Percentiles rank a stretch among this genome's conserved stretches.
phyloP scores from a whole-genome alignment of 37 sponge, comb jelly and placozoan species.

The Theonella swinhoei region DNA sequence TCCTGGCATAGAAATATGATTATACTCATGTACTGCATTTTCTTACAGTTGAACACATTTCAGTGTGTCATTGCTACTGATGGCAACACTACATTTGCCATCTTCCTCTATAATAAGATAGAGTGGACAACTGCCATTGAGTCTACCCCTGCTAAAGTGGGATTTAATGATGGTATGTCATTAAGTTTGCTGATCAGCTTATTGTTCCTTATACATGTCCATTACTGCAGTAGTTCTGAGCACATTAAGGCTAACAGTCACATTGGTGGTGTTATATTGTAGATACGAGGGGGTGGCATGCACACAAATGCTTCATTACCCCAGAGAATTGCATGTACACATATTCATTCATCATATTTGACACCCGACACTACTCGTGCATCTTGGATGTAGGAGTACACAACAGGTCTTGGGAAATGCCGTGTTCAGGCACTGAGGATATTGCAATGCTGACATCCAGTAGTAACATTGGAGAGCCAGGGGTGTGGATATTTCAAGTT shows the following conservation, averaged over 20 bases:
- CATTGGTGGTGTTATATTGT: too few species aligned
- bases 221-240: too few species aligned
- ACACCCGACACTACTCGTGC: too few species aligned
- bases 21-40: too few species aligned
- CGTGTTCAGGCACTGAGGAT: neutral
- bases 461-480: neutral
- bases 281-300: too few species aligned
- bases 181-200: too few species aligned
- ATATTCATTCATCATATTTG: neutral
- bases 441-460: neutral
- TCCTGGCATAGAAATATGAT: too few species aligned
- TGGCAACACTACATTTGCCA: neutral
- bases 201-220: too few species aligned
- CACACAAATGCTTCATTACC: neutral
- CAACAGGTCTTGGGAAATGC: neutral
- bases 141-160: neutral
- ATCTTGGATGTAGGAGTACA: neutral
- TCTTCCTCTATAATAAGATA: neutral
- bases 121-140: neutral
- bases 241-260: too few species aligned
- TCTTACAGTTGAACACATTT: neutral
- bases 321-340: slow-evolving; percentile 1
- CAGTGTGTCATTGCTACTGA: neutral
- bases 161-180: neutral
- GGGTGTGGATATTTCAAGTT: neutral